Evolutionary conservation across 2,888 invertebrate genomes (phyloP).

Genomic region (Petrolisthes manimaculis): DNA sequence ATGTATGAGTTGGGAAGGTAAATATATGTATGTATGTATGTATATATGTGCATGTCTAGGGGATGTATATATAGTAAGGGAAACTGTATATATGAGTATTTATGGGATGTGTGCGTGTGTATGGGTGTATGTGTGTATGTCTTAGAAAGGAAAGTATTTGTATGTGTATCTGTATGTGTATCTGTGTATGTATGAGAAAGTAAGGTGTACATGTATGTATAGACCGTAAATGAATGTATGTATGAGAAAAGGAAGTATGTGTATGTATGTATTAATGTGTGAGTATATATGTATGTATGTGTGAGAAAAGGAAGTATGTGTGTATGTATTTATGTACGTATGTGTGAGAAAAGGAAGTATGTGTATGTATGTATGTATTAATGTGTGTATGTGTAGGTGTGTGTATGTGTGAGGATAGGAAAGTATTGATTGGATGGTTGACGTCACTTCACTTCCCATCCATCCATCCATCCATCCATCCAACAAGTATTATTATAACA

Average conservation of each 20-base stretch:
- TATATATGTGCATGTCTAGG: not conserved
- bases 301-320: not conserved
- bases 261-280: not conserved
- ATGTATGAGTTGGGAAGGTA: not conserved
- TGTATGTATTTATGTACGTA: not conserved
- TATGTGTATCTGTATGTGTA: not conserved
- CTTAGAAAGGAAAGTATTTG: no score
- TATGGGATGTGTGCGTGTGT: no score
- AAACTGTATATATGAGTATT: not conserved
- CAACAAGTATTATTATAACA: not conserved
- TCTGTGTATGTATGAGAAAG: not conserved
- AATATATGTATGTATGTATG: conserved; percentile 20
- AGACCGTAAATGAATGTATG: no score
- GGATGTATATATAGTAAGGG: not conserved
- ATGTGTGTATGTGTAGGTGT: no score
- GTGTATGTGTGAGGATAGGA: not conserved
- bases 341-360: no score
- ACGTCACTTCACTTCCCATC: no score
- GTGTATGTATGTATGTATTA: no score
- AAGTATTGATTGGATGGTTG: conserved; percentile 2
- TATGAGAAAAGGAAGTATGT: no score
- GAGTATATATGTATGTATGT: no score
- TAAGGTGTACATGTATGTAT: no score
- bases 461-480: not conserved
- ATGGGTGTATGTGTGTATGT: not conserved